A percentile compares a stretch with the other conserved stretches of the same genome.
These are phyloP conservation scores for Florisuga fusca DNA, from an alignment of 2,797 vertebrate genomes.

Conservation along the genomic window DNA sequence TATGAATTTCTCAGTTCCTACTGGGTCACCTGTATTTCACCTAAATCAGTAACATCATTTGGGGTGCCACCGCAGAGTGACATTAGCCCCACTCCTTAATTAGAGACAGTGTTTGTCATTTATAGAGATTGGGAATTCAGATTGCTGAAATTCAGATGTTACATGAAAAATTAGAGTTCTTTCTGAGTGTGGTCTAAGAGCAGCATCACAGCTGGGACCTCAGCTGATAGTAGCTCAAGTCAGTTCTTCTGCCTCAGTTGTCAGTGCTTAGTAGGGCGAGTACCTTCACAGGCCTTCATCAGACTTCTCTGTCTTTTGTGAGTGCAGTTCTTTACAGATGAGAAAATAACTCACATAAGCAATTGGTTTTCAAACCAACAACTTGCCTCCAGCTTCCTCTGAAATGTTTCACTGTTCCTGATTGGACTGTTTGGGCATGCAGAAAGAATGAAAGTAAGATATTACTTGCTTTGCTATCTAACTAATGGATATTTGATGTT, in stretches of 20 bases:
- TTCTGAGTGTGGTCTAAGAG: neutral
- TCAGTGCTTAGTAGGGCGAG: neutral
- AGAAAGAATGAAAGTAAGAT: neutral
- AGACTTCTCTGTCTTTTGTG: neutral
- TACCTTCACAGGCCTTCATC: neutral
- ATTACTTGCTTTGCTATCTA: neutral
- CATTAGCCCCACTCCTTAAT: neutral
- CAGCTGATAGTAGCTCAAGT: neutral
- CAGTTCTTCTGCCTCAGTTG: neutral
- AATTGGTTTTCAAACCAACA: neutral
- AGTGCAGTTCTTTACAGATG: neutral
- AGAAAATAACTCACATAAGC: neutral
- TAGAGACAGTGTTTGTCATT: neutral
- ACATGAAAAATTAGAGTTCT: neutral
- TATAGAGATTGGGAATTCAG: neutral
- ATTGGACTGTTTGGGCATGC: constrained; percentile 32
- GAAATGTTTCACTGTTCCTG: constrained; percentile 4
- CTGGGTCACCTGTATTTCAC: neutral
- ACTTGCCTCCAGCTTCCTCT: constrained; percentile 16
- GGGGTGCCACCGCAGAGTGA: neutral
- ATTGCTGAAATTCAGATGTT: neutral
- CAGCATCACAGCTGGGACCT: neutral
- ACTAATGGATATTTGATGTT: constrained; percentile 56
- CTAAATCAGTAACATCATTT: neutral
- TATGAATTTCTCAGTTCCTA: neutral